Evolutionary conservation across 2,888 invertebrate genomes (phyloP).

Genomic region (Chironomus tentans): DNA sequence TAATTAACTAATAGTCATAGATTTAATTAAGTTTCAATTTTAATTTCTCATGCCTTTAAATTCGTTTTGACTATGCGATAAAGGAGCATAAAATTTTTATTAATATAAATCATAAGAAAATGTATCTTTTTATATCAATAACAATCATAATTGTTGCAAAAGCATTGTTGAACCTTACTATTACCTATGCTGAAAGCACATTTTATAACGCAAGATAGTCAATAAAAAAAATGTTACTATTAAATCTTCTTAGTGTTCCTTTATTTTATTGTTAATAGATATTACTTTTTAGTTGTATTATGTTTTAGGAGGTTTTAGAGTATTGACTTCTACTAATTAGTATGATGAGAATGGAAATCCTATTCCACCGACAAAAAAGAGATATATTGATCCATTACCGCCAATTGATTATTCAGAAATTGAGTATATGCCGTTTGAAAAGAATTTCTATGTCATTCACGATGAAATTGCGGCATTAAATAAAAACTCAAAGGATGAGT

Average conservation of each 20-base stretch:
- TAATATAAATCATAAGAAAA: neutral
- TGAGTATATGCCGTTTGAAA: constrained; percentile 77
- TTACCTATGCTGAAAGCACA: constrained; percentile 1
- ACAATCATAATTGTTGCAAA: constrained; percentile 14
- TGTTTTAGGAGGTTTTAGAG: no score
- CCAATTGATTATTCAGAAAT: constrained; percentile 88
- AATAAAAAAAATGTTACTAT: neutral
- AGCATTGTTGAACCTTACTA: neutral
- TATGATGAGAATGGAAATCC: constrained; percentile 98
- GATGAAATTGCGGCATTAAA: constrained; percentile 73
- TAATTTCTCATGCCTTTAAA: neutral
- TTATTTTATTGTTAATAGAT: no score
- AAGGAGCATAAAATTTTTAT: neutral
- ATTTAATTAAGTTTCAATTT: neutral
- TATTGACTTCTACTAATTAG: no score
- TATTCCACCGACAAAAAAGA: constrained; percentile 75
- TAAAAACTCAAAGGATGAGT: constrained; percentile 61
- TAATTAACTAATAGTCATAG: neutral
- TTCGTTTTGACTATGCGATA: neutral
- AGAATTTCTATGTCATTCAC: constrained; percentile 91
- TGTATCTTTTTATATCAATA: neutral
- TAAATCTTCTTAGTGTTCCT: no score
- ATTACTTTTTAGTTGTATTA: no score
- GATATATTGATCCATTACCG: constrained; percentile 91
- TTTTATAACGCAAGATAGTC: constrained; percentile 7